Evolutionary conservation across 2,888 invertebrate genomes (phyloP).

Genomic region (Cryptus viduatorius): DNA sequence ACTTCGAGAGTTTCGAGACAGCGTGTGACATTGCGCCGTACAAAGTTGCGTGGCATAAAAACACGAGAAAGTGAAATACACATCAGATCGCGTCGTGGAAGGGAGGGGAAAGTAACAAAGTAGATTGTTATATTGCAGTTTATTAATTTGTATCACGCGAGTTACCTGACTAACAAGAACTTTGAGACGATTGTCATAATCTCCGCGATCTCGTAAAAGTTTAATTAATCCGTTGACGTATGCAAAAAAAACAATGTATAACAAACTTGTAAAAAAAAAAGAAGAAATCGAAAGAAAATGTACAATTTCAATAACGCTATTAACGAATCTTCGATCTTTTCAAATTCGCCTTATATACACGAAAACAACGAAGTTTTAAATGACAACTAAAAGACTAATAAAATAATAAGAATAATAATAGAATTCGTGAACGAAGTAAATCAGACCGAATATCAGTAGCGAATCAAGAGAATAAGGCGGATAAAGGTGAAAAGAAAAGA

Average conservation of each 20-base stretch:
- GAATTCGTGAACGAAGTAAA: background rate
- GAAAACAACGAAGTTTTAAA: too few species aligned
- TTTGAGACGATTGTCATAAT: background rate
- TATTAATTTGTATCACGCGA: background rate
- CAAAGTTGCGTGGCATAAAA: background rate
- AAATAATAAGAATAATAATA: background rate
- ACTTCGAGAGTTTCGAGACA: background rate
- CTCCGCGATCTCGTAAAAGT: background rate
- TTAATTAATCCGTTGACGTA: background rate
- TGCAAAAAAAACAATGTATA: background rate
- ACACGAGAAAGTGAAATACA: background rate
- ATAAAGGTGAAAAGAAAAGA: conserved; percentile 25
- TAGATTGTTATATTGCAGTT: background rate
- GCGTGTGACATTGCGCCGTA: background rate
- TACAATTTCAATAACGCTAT: too few species aligned
- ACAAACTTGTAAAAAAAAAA: too few species aligned
- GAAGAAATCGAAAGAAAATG: background rate
- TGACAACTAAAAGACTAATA: background rate
- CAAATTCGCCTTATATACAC: too few species aligned
- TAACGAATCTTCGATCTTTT: too few species aligned
- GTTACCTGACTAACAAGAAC: background rate
- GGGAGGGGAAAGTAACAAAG: conserved; percentile 8
- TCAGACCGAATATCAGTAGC: conserved; percentile 13
- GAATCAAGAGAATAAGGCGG: conserved; percentile 21
- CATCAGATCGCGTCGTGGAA: background rate